Conservation (phyloP, 2,113 vertebrate species). For the Cheilinus undulatus region DNA sequence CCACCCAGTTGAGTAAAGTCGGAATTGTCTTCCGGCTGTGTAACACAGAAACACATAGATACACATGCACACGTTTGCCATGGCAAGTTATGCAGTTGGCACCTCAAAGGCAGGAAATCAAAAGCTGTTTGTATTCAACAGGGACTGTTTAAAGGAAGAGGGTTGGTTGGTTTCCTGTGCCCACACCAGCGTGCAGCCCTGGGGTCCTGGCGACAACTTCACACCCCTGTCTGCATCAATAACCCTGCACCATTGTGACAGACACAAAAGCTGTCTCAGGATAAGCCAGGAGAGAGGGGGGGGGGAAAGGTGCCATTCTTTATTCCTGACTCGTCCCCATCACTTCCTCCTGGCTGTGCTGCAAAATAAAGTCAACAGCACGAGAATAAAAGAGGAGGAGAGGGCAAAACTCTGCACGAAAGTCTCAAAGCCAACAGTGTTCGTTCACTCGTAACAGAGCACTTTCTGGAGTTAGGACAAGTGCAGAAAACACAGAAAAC, state of each 20-base stretch:
- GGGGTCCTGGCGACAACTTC: conserved; percentile 60
- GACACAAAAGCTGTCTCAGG: conserved; percentile 72
- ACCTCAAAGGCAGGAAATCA: conserved; percentile 68
- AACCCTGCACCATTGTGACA: conserved; percentile 66
- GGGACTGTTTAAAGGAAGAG: conserved; percentile 40
- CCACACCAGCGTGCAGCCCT: conserved; percentile 34
- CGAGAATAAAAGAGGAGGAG: conserved; percentile 40
- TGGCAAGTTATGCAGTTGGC: conserved; percentile 43
- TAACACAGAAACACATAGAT: conserved; percentile 6
- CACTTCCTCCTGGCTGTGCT: conserved; percentile 53
- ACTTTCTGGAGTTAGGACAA: no score
- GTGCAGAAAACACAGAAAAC: not conserved
- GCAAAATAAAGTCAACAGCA: conserved; percentile 63
- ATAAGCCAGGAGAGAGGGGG: conserved; percentile 49
- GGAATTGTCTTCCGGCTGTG: conserved; percentile 41
- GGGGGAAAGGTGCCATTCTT: conserved; percentile 75
- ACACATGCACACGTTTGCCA: conserved; percentile 15
- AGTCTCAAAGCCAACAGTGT: conserved; percentile 9
- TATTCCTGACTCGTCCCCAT: conserved; percentile 68
- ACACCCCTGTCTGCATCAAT: conserved; percentile 68
- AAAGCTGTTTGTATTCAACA: conserved; percentile 73
- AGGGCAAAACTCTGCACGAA: conserved; percentile 7
- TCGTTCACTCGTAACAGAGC: conserved; percentile 5
- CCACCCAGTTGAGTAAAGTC: conserved; percentile 46
- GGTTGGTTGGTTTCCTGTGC: conserved; percentile 63